These are phyloP conservation scores for Neoniphon sammara DNA, from an alignment of 2,797 vertebrate species.

Conservation along the genomic window DNA sequence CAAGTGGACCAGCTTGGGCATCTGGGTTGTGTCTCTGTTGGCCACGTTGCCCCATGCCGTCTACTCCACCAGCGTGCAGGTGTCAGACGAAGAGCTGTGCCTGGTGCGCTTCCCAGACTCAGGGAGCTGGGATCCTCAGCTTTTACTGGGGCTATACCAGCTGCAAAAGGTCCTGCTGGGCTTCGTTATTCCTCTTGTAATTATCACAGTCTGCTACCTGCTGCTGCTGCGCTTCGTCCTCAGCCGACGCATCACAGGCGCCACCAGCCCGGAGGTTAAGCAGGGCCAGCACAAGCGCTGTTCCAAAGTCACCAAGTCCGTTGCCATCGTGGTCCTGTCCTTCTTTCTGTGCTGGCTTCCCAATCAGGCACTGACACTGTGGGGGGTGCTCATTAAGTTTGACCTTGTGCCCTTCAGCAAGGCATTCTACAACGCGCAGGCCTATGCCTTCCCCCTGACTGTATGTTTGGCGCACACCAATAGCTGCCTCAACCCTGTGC, in stretches of 20 bases:
- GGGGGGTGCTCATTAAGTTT: conserved; percentile 87
- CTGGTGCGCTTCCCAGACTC: conserved; percentile 83
- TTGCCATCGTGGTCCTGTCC: conserved; percentile 84
- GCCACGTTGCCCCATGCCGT: conserved; percentile 83
- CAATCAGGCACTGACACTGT: conserved; percentile 85
- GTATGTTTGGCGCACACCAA: conserved; percentile 87
- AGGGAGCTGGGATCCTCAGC: conserved; percentile 84
- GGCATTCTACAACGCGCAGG: conserved; percentile 85
- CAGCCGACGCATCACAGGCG: conserved; percentile 73
- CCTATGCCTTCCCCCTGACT: conserved; percentile 84
- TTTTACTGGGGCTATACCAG: conserved; percentile 83
- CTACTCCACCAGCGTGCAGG: conserved; percentile 82
- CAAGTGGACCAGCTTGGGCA: conserved; percentile 82
- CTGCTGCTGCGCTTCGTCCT: conserved; percentile 83
- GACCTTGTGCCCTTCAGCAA: conserved; percentile 85
- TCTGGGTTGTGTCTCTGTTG: conserved; percentile 80
- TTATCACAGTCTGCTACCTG: conserved; percentile 82
- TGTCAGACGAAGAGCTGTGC: conserved; percentile 83
- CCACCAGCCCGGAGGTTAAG: conserved; percentile 65
- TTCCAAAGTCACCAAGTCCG: conserved; percentile 86
- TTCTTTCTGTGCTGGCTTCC: conserved; percentile 89
- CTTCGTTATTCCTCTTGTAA: conserved; percentile 81
- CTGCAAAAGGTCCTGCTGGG: conserved; percentile 83
- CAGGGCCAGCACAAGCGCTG: conserved; percentile 73
- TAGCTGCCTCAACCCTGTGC: conserved; percentile 87